These are phyloP conservation scores for Polyploca ridens DNA, from an alignment of 2,888 invertebrate species.

Conservation along the genomic window DNA sequence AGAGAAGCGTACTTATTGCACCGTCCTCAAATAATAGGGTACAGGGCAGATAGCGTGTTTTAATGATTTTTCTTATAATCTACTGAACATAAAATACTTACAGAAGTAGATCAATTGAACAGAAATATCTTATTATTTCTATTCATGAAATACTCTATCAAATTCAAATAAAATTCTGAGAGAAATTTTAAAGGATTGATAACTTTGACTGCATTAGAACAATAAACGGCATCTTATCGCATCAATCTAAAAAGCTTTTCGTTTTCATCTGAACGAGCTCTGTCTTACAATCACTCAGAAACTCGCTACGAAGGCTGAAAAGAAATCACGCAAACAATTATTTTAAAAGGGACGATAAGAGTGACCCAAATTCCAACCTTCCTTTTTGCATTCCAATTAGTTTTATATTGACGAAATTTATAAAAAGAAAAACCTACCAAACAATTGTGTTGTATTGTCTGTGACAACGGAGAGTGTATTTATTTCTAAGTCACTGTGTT, in stretches of 20 bases:
- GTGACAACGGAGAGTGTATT: background rate
- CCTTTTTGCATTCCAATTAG: constrained; percentile 37
- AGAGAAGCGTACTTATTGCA: too few relatives aligned
- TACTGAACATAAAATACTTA: too few relatives aligned
- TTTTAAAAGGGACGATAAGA: constrained; percentile 50
- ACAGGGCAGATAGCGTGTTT: too few relatives aligned
- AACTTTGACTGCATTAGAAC: constrained; percentile 24
- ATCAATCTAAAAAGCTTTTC: constrained; percentile 47
- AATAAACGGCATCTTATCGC: constrained; percentile 45
- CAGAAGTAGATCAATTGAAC: background rate
- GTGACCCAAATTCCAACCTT: constrained; percentile 45
- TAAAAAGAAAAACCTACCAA: constrained; percentile 11
- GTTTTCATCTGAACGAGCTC: constrained; percentile 25
- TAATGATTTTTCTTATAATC: too few relatives aligned
- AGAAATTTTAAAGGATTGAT: too few relatives aligned
- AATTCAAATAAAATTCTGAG: background rate
- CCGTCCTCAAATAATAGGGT: too few relatives aligned
- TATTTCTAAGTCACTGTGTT: constrained; percentile 16
- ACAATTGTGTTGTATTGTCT: background rate
- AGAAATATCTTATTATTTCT: background rate
- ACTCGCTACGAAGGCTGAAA: constrained; percentile 27
- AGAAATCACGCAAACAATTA: constrained; percentile 62
- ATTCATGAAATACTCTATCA: too few relatives aligned
- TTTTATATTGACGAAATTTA: constrained; percentile 33
- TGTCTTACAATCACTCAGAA: constrained; percentile 13